Conservation (phyloP, 1,140 invertebrate species). For the Heliconius hewitsoni region DNA sequence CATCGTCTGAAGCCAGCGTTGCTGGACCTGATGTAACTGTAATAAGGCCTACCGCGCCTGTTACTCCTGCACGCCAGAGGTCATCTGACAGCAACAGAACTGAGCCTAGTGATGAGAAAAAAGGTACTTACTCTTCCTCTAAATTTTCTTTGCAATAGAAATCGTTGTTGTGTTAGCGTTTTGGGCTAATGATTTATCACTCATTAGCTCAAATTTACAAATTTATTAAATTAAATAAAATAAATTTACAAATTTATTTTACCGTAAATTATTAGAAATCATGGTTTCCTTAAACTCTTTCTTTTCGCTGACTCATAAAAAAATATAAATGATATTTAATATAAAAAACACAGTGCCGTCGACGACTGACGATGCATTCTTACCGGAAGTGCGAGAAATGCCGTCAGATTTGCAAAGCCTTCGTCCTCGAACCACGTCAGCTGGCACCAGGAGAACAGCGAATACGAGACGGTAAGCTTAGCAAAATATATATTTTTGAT, state of each 20-base stretch:
- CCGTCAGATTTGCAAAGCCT: conserved; percentile 58
- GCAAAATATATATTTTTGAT: neutral
- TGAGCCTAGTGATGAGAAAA: conserved; percentile 75
- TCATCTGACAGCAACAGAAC: conserved; percentile 74
- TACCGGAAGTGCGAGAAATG: conserved; percentile 65
- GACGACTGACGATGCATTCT: conserved; percentile 79
- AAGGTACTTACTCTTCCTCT: conserved; percentile 51
- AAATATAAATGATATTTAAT: neutral
- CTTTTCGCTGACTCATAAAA: too few species aligned
- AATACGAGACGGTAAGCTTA: conserved; percentile 67
- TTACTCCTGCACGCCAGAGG: conserved; percentile 63
- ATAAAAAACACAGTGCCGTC: conserved; percentile 59
- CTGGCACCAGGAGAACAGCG: conserved; percentile 66
- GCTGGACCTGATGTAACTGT: conserved; percentile 69
- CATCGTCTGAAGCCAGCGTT: conserved; percentile 68
- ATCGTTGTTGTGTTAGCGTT: neutral
- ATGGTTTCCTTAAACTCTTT: too few species aligned
- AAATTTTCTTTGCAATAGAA: neutral
- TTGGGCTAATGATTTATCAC: too few species aligned
- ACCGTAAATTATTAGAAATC: too few species aligned
- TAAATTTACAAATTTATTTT: too few species aligned
- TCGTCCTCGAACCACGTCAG: conserved; percentile 68
- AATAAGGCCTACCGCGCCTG: conserved; percentile 53
- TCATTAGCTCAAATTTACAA: too few species aligned
- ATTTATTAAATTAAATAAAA: too few species aligned